A percentile compares a stretch with the other conserved stretches of the same genome.
These are phyloP conservation scores for Carassius carassius DNA, from an alignment of 2,113 vertebrate genomes.

Conservation along the genomic window DNA sequence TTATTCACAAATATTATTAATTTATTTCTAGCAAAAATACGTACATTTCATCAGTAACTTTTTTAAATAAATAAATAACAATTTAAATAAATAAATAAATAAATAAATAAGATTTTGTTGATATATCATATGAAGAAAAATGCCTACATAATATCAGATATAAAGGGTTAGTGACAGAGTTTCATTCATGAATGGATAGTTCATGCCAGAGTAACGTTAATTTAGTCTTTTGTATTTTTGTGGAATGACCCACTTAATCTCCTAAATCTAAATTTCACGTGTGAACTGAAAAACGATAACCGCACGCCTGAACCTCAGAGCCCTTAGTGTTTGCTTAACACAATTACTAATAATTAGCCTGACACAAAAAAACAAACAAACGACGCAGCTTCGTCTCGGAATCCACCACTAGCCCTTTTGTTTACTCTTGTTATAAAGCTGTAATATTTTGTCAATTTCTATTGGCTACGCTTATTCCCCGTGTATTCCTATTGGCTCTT, in stretches of 20 bases:
- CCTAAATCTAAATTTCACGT: neutral
- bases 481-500: slow-evolving; percentile 35
- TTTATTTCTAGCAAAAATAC: neutral
- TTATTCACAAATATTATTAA: no score
- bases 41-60: neutral
- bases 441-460: neutral
- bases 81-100: no score
- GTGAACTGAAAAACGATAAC: neutral
- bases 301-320: neutral
- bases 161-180: neutral
- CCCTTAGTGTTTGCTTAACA: neutral
- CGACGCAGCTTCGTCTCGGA: neutral
- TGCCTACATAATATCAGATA: neutral
- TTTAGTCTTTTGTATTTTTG: no score
- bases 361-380: neutral
- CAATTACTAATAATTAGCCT: neutral
- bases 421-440: neutral
- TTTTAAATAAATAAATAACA: no score
- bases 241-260: neutral
- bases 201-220: no score
- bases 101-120: no score
- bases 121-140: neutral
- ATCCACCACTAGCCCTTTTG: neutral
- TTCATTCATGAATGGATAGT: neutral
- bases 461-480: slow-evolving; percentile 60